Conservation (phyloP, 2,113 vertebrate species). For the Xiphophorus couchianus region DNA sequence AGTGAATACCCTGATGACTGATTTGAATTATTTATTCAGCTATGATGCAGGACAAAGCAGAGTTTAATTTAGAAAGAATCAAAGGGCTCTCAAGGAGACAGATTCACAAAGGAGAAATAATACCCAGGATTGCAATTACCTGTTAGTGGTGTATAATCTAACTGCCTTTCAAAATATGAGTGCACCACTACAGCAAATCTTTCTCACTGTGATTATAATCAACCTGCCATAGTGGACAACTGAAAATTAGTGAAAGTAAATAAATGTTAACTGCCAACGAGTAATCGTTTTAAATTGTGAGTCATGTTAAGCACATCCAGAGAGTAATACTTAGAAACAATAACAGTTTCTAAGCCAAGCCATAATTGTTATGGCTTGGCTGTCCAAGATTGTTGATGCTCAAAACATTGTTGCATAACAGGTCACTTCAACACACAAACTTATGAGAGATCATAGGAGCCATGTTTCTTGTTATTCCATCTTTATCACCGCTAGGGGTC, state of each 20-base stretch:
- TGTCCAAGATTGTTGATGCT: not conserved
- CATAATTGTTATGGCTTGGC: not conserved
- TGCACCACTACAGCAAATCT: not conserved
- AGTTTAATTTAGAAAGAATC: not conserved
- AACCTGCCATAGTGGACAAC: not conserved
- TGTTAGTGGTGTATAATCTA: not conserved
- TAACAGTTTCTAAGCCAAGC: not conserved
- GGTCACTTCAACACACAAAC: conserved; percentile 7
- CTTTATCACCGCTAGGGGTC: too few species aligned
- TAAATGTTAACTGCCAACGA: not conserved
- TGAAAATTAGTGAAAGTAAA: not conserved
- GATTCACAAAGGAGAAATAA: not conserved
- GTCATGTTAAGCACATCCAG: not conserved
- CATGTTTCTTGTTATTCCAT: too few species aligned
- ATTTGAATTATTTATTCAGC: not conserved
- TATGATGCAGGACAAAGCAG: not conserved
- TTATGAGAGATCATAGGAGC: too few species aligned
- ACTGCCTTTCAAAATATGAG: not conserved
- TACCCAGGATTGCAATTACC: not conserved
- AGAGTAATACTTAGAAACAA: not conserved
- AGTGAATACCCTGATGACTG: not conserved
- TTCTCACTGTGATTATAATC: not conserved
- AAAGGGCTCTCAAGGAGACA: not conserved
- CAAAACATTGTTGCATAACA: conserved; percentile 32
- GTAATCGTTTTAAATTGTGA: not conserved